Percentiles rank a stretch among this genome's conserved stretches.
These are phyloP conservation scores for Onychomys arenicola DNA, from an alignment of 2,797 vertebrate species.

Conservation along the genomic window DNA sequence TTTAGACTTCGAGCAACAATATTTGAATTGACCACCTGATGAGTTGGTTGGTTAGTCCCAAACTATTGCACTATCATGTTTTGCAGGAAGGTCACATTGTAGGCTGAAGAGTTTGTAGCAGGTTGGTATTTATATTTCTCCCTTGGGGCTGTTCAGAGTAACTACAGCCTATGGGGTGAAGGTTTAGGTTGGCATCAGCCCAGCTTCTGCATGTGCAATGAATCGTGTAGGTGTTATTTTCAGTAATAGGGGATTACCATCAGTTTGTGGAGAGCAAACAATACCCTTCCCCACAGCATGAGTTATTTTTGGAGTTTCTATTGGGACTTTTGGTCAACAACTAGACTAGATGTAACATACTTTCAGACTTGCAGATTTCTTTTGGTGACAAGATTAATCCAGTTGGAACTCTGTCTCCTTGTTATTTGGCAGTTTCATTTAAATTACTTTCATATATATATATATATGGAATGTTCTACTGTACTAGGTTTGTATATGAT, in stretches of 20 bases:
- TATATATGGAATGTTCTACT: background rate
- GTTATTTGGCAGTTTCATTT: background rate
- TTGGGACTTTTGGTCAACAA: background rate
- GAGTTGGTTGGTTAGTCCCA: background rate
- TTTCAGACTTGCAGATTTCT: background rate
- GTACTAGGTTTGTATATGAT: background rate
- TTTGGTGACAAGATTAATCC: background rate
- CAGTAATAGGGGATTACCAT: background rate
- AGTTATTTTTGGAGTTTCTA: background rate
- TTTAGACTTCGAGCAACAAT: too few species aligned
- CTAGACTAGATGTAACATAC: background rate
- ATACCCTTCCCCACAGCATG: background rate
- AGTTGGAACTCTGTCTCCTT: background rate
- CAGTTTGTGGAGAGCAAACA: background rate
- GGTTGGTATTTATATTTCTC: background rate
- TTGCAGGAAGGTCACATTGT: background rate
- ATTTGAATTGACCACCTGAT: background rate
- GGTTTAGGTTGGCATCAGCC: background rate
- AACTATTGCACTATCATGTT: background rate
- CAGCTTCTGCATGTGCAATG: too few species aligned
- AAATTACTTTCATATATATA: background rate
- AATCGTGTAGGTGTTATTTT: background rate
- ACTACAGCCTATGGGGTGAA: background rate
- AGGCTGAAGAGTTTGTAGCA: background rate
- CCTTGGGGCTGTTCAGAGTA: background rate